A percentile compares a stretch with the other conserved stretches of the same genome.
These are phyloP conservation scores for Nematostella vectensis DNA, from an alignment of 92 coral and sea anemone genomes.

Conservation along the genomic window DNA sequence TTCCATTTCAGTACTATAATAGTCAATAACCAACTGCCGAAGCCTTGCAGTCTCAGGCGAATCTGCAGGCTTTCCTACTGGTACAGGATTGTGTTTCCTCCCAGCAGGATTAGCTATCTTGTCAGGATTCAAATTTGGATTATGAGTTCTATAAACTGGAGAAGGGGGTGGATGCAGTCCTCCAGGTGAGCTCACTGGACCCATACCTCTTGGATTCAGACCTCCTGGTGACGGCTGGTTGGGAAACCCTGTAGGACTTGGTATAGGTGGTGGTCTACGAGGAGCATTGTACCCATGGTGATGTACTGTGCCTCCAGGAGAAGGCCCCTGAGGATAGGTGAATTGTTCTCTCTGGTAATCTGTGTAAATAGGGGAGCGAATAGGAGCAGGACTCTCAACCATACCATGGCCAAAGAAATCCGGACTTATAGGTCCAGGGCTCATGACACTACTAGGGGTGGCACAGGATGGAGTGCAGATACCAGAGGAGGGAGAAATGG, in stretches of 20 bases:
- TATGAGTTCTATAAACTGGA: constrained; percentile 42
- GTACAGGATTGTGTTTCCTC: constrained; percentile 26
- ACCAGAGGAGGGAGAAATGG: constrained; percentile 75
- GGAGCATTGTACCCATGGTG: constrained; percentile 76
- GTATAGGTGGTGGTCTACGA: constrained; percentile 56
- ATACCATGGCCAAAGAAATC: constrained; percentile 75
- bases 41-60: constrained; percentile 70
- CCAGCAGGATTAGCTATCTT: constrained; percentile 39
- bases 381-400: constrained; percentile 60
- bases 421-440: constrained; percentile 58
- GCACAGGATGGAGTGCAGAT: constrained; percentile 91
- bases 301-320: constrained; percentile 85
- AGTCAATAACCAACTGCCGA: constrained; percentile 76
- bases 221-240: constrained; percentile 57
- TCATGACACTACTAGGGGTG: constrained; percentile 75
- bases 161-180: constrained; percentile 54
- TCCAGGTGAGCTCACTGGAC: constrained; percentile 41
- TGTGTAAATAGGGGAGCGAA: constrained; percentile 56
- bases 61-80: constrained; percentile 45
- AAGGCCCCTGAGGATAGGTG: constrained; percentile 54
- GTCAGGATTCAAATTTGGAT: constrained; percentile 38
- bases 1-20: constrained; percentile 74
- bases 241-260: constrained; percentile 67
- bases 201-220: constrained; percentile 51
- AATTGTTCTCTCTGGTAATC: constrained; percentile 68